Evolutionary conservation across 2,113 vertebrate species (phyloP), one percentile per base, ranked within the genome.

Genomic region (Megaceryle maxima): DNA sequence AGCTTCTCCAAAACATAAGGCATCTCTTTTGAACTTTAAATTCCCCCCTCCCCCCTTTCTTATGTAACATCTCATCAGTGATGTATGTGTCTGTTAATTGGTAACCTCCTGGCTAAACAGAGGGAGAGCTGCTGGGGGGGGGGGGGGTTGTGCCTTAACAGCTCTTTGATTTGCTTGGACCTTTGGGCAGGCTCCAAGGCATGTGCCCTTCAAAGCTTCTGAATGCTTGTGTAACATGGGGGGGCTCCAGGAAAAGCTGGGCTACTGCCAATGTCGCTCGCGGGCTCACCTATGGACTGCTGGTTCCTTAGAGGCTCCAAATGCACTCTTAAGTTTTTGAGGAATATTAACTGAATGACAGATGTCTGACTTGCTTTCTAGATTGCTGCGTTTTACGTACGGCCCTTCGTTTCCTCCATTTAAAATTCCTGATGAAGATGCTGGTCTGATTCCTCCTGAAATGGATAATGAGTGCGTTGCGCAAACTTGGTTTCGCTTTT

Each of bases 401-500:
- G 99, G 99, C 88, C 99, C 99, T 60, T 98, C 99, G 28, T 99
- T 99, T 97, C 99, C 99, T 93, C 98, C 98, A 1, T 99, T 99
- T 97, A 99, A 99, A 98, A 98, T 99, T 94, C 98, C 99, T 0
- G 99, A 99, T 91, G 99, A 99, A 96, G 99, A 99, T 93, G 98
- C 99, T 86, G 98, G 96, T 96, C 97, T 99, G 90, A 99, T 99
- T 83, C 99, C 99, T 92, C 96, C 99, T 57, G 99, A 99, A 96
- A 99, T 99, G 99, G 99, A 99, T 97, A 99, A 98, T 31, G 99
- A 99, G 94, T 99, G 99, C 6, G 96, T 99, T 94, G 98, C 99
- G 63, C 99, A 99, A 97, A 99, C 99, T 5, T 99, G 99, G 99
- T 99, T 99, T 98, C 99, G 99, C 85, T 99, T 99, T 97, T 98